Evolutionary conservation across 2,888 invertebrate genomes (phyloP), one percentile per base, ranked within the genome.

Genomic region (Pachydiplax longipennis): DNA sequence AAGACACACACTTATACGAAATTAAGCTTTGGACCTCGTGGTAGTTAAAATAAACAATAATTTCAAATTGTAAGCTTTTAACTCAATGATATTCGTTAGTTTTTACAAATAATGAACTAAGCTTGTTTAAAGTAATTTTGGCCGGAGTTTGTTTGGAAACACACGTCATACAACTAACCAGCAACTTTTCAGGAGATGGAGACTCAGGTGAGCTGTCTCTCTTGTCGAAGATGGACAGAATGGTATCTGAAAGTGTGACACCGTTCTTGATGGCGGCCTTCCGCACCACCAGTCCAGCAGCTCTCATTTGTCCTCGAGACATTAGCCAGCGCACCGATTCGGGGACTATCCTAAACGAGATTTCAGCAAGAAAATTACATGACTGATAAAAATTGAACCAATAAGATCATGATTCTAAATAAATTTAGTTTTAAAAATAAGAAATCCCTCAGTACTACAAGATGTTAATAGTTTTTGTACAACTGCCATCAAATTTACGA

Each of bases 251-350:
- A 10, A 90, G 58, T 1, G n/a, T 37, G 40, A 90, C 90, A 15
- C 90, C 81, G 48, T 91, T 91, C 48, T 48, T 44, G 5, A 53
- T 25, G 18, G 91, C 91, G 18, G 91, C 91, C 25, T 73, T 37
- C 40, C 73, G 18, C 18, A 91, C 90, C 25, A 90, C 35, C 2
- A 35, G 1, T 1, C 82, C 22, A n/a, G 91, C 91, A 0, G 81
- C 83, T 40, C 44, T 61, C 31, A 91, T 15, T 18, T 48, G 65
- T 40, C 91, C 91, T 25, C 48, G 83, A 35, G 91, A 91, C 83
- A 91, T 91, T 35, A 91, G 25, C 91, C 91, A 91, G 2, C 91
- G 37, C 48, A 91, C 73, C 22, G 91, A 91, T 40, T 91, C 91
- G 35, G 91, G 91, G 4, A 91, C 58, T 58, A 83, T 18, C 91